Percentiles rank a stretch among this genome's conserved stretches.
Evolutionary conservation across 2,888 invertebrate species (phyloP).

Genomic region (Argyresthia goedartella): DNA sequence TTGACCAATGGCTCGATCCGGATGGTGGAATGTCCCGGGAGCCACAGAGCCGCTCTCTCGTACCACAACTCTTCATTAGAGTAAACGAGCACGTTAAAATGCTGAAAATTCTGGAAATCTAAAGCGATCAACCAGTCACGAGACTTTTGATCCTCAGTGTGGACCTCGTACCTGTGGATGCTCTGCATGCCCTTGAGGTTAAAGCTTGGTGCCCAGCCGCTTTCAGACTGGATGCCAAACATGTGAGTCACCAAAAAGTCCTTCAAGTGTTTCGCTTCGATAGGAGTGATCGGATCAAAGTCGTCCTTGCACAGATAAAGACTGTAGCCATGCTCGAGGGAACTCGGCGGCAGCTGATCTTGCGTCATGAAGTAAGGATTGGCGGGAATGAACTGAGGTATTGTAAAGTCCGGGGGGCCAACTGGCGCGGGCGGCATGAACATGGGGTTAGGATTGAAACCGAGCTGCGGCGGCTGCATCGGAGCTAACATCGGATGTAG

Average conservation of each 20-base stretch:
- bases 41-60: slow-evolving; percentile 55
- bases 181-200: slow-evolving; percentile 44
- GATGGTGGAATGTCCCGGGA: slow-evolving; percentile 47
- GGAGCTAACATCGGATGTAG: not conserved
- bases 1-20: slow-evolving; percentile 42
- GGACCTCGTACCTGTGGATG: slow-evolving; percentile 36
- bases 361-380: not conserved
- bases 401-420: too few relatives aligned
- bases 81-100: slow-evolving; percentile 45
- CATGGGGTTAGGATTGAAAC: too few relatives aligned
- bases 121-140: slow-evolving; percentile 43
- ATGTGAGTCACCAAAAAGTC: slow-evolving; percentile 38
- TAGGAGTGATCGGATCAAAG: slow-evolving; percentile 33
- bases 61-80: slow-evolving; percentile 54
- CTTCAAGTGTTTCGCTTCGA: slow-evolving; percentile 34
- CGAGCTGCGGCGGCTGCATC: not conserved
- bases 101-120: slow-evolving; percentile 35
- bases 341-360: not conserved
- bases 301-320: slow-evolving; percentile 47
- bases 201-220: slow-evolving; percentile 43
- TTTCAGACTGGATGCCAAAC: slow-evolving; percentile 25
- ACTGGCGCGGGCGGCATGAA: too few relatives aligned
- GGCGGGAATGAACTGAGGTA: not conserved
- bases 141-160: slow-evolving; percentile 34
- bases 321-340: not conserved